Base-by-base conservation (phyloP, 1,140 invertebrate species). In the Ruditapes philippinarum region DNA sequence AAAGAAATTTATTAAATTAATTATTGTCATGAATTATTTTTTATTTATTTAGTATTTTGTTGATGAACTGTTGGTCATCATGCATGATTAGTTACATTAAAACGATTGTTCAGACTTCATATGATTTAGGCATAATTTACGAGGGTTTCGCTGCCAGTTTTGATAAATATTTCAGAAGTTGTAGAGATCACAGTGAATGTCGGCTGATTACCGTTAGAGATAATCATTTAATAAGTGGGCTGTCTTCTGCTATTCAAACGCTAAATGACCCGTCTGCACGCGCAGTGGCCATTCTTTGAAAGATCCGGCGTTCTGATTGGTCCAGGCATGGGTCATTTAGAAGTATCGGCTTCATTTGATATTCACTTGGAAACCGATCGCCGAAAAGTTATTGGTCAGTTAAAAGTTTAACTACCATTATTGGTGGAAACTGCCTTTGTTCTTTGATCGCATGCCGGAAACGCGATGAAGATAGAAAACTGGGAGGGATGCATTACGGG, bases 161-260 rank as follows among this genome's bases (percentile, higher is more conserved):
- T 25, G 33, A 70, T 70, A 70, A 65, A 31, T 38, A 31, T 36
- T 70, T 70, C 33, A 70, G 28, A 4, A 38, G 33, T 28, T 28
- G 33, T 70, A 38, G 19, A 40, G 28, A 70, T 40, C 33, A 70
- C 36, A 38, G 65, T 12, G 33, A 11, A 14, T 40, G 17, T 31
- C 28, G 12, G 12, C 28, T 70, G 65, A 70, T 70, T 70, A 70
- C 33, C 65, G 65, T 70, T 70, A 31, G 65, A 38, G 65, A 70
- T 70, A 36, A 70, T 70, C 25, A 70, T 31, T 38, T 70, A 70
- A 70, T 70, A 22, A 70, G 65, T 14, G 65, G 33, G 28, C 65
- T 28, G 38, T 70, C 65, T 11, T 17, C n/a, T 11, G 4, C 65
- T n/a, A 36, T 70, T 70, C 9, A 70, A 19, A 38, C 14, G 11